phyloP scores from a whole-genome alignment of 2,113 vertebrate species.

The Syngnathus floridae region DNA sequence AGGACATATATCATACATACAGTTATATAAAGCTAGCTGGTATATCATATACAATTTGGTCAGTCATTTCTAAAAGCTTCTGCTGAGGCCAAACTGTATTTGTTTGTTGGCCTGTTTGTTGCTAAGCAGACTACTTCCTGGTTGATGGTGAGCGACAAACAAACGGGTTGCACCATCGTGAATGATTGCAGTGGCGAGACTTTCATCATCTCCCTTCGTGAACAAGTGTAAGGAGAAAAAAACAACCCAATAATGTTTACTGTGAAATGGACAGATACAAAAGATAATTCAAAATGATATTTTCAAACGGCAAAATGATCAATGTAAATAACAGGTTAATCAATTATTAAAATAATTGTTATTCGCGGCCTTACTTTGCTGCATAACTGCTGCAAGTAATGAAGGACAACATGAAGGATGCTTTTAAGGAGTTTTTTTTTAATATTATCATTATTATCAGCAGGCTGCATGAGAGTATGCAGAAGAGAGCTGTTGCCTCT shows the following conservation, averaged over 20 bases:
- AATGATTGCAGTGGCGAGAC: too few relatives aligned
- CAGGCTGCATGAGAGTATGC: constrained; percentile 51
- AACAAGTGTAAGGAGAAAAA: too few relatives aligned
- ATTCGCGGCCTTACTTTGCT: background rate
- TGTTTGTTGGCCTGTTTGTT: background rate
- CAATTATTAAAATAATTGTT: too few relatives aligned
- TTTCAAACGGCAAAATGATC: too few relatives aligned
- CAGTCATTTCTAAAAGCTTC: background rate
- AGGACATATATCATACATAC: background rate
- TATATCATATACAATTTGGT: too few relatives aligned
- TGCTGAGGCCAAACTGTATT: background rate
- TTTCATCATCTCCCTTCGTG: too few relatives aligned
- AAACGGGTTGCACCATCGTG: background rate
- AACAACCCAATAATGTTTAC: too few relatives aligned
- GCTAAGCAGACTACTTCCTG: too few relatives aligned
- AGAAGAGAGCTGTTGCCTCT: constrained; percentile 61
- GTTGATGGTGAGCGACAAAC: background rate
- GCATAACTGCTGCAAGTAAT: background rate
- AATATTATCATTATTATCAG: constrained; percentile 27
- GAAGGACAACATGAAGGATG: constrained; percentile 8
- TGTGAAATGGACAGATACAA: too few relatives aligned
- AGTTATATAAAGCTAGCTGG: background rate
- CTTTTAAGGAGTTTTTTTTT: constrained; percentile 25
- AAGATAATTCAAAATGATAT: too few relatives aligned
- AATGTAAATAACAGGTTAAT: too few relatives aligned